Evolutionary conservation across 1,140 invertebrate genomes (phyloP).

Genomic region (Liolophura sinensis): DNA sequence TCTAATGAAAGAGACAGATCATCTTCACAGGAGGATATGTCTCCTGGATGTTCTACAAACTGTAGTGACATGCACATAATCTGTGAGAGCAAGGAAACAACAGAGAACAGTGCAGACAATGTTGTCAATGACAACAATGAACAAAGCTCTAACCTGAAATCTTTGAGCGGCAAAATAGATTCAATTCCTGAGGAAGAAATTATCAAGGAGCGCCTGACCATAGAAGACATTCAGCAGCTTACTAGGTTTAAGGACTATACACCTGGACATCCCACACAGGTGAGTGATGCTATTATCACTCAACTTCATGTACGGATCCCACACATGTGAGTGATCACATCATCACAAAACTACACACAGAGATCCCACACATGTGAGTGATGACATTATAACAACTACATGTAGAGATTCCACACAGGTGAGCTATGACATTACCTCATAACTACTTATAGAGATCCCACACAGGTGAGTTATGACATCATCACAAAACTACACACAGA

Average conservation of each 20-base stretch:
- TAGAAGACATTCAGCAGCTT: conserved; percentile 60
- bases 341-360: background rate
- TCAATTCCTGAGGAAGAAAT: conserved; percentile 34
- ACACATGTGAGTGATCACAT: background rate
- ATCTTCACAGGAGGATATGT: no score
- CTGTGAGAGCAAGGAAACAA: no score
- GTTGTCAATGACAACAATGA: no score
- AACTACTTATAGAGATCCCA: background rate
- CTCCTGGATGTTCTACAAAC: no score
- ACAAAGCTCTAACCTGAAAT: no score
- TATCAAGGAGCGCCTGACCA: conserved; percentile 42
- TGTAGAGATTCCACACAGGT: no score
- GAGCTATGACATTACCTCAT: background rate
- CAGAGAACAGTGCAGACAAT: no score
- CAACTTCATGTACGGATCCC: background rate
- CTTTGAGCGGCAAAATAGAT: conserved; percentile 12
- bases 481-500: background rate
- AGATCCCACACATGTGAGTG: background rate
- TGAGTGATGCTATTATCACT: conserved; percentile 20
- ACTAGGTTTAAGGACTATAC: conserved; percentile 62
- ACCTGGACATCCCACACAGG: conserved; percentile 55
- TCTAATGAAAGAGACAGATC: no score
- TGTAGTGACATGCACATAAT: no score
- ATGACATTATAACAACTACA: background rate
- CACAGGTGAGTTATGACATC: conserved; percentile 21